These are phyloP conservation scores for Pocillopora verrucosa DNA, from an alignment of 64 coral and sea anemone genomes.

Conservation along the genomic window DNA sequence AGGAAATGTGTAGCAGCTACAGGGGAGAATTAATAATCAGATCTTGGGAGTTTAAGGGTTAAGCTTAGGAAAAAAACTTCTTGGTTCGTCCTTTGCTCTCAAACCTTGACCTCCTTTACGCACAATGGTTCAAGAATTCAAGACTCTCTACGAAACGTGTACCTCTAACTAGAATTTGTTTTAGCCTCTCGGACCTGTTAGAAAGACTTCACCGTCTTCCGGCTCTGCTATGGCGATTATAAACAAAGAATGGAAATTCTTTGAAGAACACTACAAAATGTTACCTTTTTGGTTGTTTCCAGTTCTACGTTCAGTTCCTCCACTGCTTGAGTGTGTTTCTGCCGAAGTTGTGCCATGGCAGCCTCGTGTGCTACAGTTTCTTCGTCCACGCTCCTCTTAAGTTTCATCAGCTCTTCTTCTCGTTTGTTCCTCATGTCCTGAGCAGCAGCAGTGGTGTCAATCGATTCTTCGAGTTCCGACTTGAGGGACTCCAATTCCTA, in stretches of 20 bases:
- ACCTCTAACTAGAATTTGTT: no score
- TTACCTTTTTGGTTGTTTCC: slow-evolving; percentile 91
- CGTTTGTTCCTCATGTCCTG: slow-evolving; percentile 74
- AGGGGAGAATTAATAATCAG: no score
- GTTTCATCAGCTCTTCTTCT: slow-evolving; percentile 78
- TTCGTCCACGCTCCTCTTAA: slow-evolving; percentile 96
- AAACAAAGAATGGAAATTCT: neutral
- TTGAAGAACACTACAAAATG: neutral
- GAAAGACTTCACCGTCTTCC: neutral
- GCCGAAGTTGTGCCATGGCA: slow-evolving; percentile 83
- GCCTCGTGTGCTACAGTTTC: slow-evolving; percentile 77
- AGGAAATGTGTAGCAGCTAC: no score
- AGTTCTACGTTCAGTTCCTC: slow-evolving; percentile 90
- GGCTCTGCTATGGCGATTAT: no score
- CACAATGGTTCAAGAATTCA: no score
- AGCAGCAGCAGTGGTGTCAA: slow-evolving; percentile 88
- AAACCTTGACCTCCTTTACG: no score
- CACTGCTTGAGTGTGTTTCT: slow-evolving; percentile 84
- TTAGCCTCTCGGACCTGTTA: neutral
- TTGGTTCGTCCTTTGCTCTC: no score
- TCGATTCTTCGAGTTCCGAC: slow-evolving; percentile 92
- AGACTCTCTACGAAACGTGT: no score
- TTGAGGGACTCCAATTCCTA: slow-evolving; percentile 95
- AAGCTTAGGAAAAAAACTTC: no score
- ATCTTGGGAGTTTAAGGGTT: no score